These are phyloP conservation scores for Silurus glanis DNA, from an alignment of 2,113 vertebrate genomes.

Conservation along the genomic window DNA sequence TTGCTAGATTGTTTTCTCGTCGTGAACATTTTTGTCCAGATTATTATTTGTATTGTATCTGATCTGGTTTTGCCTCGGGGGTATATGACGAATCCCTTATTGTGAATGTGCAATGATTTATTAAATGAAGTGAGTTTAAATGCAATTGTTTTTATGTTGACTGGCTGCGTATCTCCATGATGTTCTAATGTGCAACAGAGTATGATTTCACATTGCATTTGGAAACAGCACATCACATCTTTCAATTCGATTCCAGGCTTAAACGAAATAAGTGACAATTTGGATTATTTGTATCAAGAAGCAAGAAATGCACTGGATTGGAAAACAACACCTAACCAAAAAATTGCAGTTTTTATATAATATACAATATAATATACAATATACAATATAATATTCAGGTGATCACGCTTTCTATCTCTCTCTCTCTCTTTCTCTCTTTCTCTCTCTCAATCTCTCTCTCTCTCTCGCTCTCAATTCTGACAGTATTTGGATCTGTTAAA, in stretches of 20 bases:
- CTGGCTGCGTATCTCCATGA: conserved; percentile 25
- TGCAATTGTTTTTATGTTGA: conserved; percentile 34
- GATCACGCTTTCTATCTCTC: too few relatives aligned
- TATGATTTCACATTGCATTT: conserved; percentile 7
- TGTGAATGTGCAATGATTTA: conserved; percentile 72
- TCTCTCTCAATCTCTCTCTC: neutral
- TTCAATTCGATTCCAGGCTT: neutral
- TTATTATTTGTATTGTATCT: conserved; percentile 65
- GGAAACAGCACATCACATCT: neutral
- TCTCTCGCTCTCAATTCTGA: conserved; percentile 38
- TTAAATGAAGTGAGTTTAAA: conserved; percentile 66
- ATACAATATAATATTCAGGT: conserved; percentile 23
- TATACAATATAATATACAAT: neutral
- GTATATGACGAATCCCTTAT: conserved; percentile 62
- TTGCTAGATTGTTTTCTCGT: conserved; percentile 56
- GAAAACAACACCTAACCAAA: neutral
- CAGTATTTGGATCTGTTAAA: conserved; percentile 28
- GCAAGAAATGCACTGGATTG: conserved; percentile 8
- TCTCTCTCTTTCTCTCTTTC: too few relatives aligned
- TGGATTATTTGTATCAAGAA: conserved; percentile 19
- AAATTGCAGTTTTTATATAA: neutral
- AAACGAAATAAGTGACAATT: neutral
- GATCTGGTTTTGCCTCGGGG: conserved; percentile 60
- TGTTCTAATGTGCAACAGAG: neutral
- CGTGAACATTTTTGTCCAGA: conserved; percentile 63